Conservation (phyloP, 2,113 vertebrate genomes). For the Bubo bubo region DNA sequence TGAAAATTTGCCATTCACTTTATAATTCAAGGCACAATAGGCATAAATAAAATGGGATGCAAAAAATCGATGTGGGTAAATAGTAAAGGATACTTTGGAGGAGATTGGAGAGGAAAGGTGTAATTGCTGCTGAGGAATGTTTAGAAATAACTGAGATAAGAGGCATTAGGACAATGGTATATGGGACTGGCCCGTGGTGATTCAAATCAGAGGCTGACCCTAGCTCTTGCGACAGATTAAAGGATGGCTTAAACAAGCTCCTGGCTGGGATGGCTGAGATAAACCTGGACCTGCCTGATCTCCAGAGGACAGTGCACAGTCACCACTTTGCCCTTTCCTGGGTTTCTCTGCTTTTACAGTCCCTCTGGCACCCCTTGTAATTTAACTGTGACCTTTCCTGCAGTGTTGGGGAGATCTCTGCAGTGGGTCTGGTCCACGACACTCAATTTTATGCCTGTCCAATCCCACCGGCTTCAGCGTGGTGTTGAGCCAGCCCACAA, state of each 20-base stretch:
- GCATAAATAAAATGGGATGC: slow-evolving; percentile 40
- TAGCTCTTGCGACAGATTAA: neutral
- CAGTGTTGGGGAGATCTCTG: fast-evolving
- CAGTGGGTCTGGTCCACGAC: neutral
- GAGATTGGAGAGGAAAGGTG: slow-evolving; percentile 38
- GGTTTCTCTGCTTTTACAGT: neutral
- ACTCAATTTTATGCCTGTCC: neutral
- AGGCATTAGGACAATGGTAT: slow-evolving; percentile 43
- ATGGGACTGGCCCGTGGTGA: neutral
- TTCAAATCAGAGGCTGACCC: slow-evolving; percentile 14
- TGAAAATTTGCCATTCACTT: neutral
- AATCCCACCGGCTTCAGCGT: neutral
- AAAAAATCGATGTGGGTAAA: slow-evolving; percentile 57
- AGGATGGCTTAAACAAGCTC: neutral
- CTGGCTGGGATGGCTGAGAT: neutral
- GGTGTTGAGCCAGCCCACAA: fast-evolving
- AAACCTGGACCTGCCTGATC: neutral
- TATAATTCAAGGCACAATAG: slow-evolving; percentile 47
- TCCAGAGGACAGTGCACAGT: neutral
- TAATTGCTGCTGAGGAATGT: slow-evolving; percentile 56
- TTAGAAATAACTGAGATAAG: slow-evolving; percentile 55
- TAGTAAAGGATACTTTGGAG: slow-evolving; percentile 34
- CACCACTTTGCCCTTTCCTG: neutral
- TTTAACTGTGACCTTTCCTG: neutral
- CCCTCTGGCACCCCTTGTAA: neutral